phyloP scores from a whole-genome alignment of 2,113 vertebrate species.

The Periophthalmodon schlosseri region DNA sequence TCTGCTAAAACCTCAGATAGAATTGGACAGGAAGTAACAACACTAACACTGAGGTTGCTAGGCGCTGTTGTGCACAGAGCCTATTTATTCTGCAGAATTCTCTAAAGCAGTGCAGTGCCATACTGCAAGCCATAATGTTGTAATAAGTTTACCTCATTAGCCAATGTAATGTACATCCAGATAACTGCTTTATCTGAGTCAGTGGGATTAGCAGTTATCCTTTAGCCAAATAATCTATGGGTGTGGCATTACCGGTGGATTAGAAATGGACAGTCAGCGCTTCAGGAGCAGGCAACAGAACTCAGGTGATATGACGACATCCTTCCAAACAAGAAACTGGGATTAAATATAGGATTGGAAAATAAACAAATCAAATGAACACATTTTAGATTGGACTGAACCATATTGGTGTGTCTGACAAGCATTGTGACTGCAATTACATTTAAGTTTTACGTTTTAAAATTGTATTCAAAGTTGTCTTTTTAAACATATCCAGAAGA shows the following conservation, averaged over 20 bases:
- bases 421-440: too few relatives aligned
- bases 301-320: not conserved
- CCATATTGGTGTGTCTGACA: too few relatives aligned
- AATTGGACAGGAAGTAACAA: too few relatives aligned
- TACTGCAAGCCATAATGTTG: not conserved
- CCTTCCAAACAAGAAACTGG: not conserved
- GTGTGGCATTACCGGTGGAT: conserved; percentile 40
- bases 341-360: not conserved
- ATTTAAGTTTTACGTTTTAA: too few relatives aligned
- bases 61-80: too few relatives aligned
- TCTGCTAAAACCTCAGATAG: too few relatives aligned
- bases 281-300: conserved; percentile 1
- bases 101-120: not conserved
- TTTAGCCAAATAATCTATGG: conserved; percentile 45
- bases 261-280: conserved; percentile 31
- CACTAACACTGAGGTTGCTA: too few relatives aligned
- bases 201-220: conserved; percentile 38
- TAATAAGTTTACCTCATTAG: not conserved
- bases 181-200: conserved; percentile 14
- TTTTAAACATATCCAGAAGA: too few relatives aligned
- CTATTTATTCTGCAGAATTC: not conserved
- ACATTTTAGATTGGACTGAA: too few relatives aligned
- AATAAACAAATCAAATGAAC: too few relatives aligned
- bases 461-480: too few relatives aligned
- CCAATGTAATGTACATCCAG: not conserved